Conservation (phyloP, 2,797 vertebrate species). For the Poecilia gillii region DNA sequence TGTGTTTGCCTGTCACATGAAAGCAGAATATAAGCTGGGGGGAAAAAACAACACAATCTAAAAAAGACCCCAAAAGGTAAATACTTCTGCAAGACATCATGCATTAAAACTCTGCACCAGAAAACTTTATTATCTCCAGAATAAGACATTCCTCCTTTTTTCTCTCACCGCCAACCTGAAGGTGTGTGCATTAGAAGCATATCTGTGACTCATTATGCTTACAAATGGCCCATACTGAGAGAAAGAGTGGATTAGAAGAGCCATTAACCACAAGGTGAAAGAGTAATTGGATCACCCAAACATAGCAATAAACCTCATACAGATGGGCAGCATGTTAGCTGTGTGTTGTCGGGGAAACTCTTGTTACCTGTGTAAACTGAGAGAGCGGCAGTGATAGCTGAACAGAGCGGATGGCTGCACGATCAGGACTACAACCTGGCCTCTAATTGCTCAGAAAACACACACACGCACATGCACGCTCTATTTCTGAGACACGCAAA, state of each 20-base stretch:
- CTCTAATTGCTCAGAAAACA: conserved; percentile 34
- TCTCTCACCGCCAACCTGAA: not conserved
- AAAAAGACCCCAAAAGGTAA: not conserved
- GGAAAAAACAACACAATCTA: too few relatives aligned
- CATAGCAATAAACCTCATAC: conserved; percentile 73
- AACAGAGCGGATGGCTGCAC: conserved; percentile 28
- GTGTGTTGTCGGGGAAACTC: conserved; percentile 64
- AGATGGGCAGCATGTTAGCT: conserved; percentile 63
- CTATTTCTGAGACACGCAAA: conserved; percentile 21
- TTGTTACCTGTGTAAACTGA: conserved; percentile 64
- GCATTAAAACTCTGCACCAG: not conserved
- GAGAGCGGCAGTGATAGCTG: conserved; percentile 48
- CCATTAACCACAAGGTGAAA: conserved; percentile 68
- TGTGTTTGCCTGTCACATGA: not conserved
- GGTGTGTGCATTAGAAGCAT: conserved; percentile 27
- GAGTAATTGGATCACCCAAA: conserved; percentile 72
- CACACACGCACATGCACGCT: conserved; percentile 12
- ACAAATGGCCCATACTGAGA: conserved; percentile 59
- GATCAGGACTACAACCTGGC: conserved; percentile 30
- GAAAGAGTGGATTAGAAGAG: conserved; percentile 49
- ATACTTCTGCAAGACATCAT: not conserved
- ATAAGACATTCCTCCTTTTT: not conserved
- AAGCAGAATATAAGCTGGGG: not conserved
- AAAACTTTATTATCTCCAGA: not conserved
- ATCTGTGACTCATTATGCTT: conserved; percentile 60